Evolutionary conservation across 2,888 invertebrate genomes (phyloP), one percentile per base, ranked within the genome.

Genomic region (Prosapia bicincta): DNA sequence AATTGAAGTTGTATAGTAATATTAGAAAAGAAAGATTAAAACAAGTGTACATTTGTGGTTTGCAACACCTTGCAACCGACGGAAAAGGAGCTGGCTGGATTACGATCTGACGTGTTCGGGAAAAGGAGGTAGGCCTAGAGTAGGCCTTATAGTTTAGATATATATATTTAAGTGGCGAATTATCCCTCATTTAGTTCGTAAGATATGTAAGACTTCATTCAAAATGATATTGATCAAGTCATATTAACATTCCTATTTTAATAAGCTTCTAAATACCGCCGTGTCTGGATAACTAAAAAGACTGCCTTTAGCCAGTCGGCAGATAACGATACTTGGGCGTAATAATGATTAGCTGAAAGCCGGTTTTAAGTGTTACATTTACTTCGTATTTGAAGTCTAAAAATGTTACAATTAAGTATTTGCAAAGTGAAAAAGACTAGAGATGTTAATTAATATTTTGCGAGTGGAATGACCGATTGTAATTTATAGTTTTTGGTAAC

Each of bases 81-180:
- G 74, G 75, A 75, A 72, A 74, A 77, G 79, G 79, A 79, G 78
- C 79, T 79, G 79, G 79, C 79, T 78, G 79, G 78, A 78, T 74
- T 78, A 78, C 73, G 75, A 68, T 77, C 73, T 78, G 76, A 75
- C 72, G 74, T 74, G 77, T 78, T 78, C 72, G 77, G 78, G 75
- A 72, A 76, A 74, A 74, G 76, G 76, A 76, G 76, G 76, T 76
- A 73, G 72, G 76, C 68, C 67, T 67, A 73, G 43, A 65, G 66
- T 76, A 73, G 28, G 67, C 38, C 25, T 68, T 68, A 68, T 3
- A 20, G 38, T 71, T 13, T 54, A n/a, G 15, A 72, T 66, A 72
- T 66, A 72, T 66, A 54, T 26, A 66, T 65, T 32, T 71, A 71
- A 26, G n/a, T 71, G 3, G 26, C 25, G n/a, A 71, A 24, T 54